Evolutionary conservation across 2,113 vertebrate genomes (phyloP).

Genomic region (Eleginops maclovinus): DNA sequence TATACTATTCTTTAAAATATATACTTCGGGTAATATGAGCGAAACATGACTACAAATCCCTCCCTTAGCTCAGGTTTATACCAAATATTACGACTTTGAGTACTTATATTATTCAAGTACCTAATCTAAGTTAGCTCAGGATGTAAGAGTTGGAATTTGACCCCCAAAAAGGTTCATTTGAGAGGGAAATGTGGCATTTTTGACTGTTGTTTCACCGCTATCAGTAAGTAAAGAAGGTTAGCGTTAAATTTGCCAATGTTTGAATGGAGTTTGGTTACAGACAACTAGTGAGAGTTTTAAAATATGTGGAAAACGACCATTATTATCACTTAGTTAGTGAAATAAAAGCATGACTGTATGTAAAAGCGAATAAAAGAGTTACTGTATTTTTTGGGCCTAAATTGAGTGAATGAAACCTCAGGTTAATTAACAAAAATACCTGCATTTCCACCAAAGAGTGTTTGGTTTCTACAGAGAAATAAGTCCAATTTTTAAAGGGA

Average conservation of each 20-base stretch:
- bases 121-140: too few relatives aligned
- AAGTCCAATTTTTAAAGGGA: conserved; percentile 48
- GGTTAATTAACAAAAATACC: neutral
- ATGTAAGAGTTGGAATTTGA: neutral
- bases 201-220: too few relatives aligned
- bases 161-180: neutral
- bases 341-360: neutral
- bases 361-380: neutral
- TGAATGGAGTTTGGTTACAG: neutral
- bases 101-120: too few relatives aligned
- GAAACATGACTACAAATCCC: too few relatives aligned
- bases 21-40: neutral
- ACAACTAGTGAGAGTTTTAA: neutral
- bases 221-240: neutral
- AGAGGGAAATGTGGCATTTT: neutral
- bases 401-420: neutral
- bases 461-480: neutral
- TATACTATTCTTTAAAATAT: too few relatives aligned
- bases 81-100: too few relatives aligned
- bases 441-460: neutral
- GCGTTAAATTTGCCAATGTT: neutral
- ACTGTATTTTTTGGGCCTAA: neutral
- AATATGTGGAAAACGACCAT: neutral
- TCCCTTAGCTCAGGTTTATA: too few relatives aligned
- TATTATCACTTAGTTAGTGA: neutral